Conservation (phyloP, 2,888 invertebrate genomes). For the Diaphora mendica region DNA sequence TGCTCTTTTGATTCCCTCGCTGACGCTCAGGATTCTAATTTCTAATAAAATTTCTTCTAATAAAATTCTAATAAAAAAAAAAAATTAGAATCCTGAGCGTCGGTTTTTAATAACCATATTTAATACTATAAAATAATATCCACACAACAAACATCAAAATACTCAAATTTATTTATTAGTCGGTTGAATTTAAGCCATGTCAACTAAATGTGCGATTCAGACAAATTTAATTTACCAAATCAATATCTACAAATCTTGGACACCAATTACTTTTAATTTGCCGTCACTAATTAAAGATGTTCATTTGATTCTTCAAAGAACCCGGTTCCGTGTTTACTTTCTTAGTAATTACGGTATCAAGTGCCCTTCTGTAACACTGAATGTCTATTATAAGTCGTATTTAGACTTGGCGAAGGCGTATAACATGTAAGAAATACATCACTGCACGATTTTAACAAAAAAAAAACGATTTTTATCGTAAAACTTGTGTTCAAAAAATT, state of each 20-base stretch:
- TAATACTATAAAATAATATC: too few relatives aligned
- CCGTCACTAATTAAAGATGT: constrained; percentile 45
- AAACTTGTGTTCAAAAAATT: too few relatives aligned
- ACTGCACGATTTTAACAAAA: constrained; percentile 4
- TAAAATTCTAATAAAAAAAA: too few relatives aligned
- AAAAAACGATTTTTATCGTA: too few relatives aligned
- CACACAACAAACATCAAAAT: not conserved
- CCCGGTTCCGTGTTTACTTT: constrained; percentile 40
- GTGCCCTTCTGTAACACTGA: constrained; percentile 30
- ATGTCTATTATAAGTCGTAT: constrained; percentile 10
- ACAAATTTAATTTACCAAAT: constrained; percentile 26
- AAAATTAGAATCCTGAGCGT: too few relatives aligned
- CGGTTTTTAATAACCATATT: too few relatives aligned
- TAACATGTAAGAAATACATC: constrained; percentile 12
- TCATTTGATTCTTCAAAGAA: constrained; percentile 39
- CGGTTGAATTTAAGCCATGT: not conserved
- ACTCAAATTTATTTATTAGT: not conserved
- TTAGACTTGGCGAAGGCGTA: constrained; percentile 10
- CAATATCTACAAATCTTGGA: constrained; percentile 8
- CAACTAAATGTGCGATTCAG: constrained; percentile 14
- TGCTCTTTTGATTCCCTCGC: too few relatives aligned
- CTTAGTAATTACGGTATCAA: constrained; percentile 21
- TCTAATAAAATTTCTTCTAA: too few relatives aligned
- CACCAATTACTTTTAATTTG: constrained; percentile 35
- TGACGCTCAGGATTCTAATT: too few relatives aligned